Evolutionary conservation across 2,113 vertebrate genomes (phyloP).

Genomic region (Sturnira hondurensis): DNA sequence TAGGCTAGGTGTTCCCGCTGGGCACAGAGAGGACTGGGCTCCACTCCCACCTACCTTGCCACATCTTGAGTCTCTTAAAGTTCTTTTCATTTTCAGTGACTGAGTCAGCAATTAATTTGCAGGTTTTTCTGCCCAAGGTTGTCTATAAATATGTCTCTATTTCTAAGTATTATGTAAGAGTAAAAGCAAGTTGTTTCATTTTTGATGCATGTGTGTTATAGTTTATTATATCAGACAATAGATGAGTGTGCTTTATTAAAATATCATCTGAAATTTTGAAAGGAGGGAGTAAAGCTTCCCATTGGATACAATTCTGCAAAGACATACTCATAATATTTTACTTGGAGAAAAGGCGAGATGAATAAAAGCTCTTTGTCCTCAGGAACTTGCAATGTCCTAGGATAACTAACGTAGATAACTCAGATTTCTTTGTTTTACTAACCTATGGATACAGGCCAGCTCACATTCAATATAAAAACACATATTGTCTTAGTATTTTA

Average conservation of each 20-base stretch:
- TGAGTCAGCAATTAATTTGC: not conserved
- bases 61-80: not conserved
- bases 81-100: not conserved
- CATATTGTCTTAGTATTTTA: not conserved
- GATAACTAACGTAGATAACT: not conserved
- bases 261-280: not conserved
- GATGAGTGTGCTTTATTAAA: not conserved
- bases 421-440: not conserved
- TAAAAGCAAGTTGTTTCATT: conserved; percentile 24
- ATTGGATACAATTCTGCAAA: not conserved
- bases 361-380: not conserved
- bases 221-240: not conserved
- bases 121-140: not conserved
- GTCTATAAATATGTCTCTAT: not conserved
- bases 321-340: not conserved
- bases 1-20: too few species aligned
- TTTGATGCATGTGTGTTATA: not conserved
- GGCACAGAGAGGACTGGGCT: too few species aligned
- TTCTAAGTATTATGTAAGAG: not conserved
- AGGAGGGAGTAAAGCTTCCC: not conserved
- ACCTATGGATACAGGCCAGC: not conserved
- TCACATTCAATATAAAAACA: not conserved
- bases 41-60: too few species aligned
- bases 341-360: not conserved
- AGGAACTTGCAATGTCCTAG: not conserved